Base-by-base conservation (phyloP, 2,888 invertebrate species). In the Scaptomyza cyrtandrae region DNA sequence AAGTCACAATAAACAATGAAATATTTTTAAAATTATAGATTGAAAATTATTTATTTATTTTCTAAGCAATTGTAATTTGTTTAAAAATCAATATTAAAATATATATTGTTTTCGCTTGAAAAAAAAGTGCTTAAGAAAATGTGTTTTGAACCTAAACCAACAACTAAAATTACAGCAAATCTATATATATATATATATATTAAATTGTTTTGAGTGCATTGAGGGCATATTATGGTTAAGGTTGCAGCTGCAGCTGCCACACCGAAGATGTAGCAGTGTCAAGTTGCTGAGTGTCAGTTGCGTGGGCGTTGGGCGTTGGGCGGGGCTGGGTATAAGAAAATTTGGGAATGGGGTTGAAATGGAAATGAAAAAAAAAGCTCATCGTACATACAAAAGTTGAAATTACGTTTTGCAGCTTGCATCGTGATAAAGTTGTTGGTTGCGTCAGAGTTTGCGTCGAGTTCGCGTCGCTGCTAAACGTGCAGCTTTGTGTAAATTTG, bases 401-500 rank as follows among this genome's bases (percentile, higher is more conserved):
- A 73, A 79, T 78, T 76, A 68, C 60, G 65, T 73, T 79, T 76
- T 62, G 67, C 56, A 41, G 63, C 53, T 58, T 50, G 19, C 69
- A 73, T 64, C 69, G 61, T 61, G 73, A 76, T 79, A 67, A 78
- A 67, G 63, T 69, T 65, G 69, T n/a, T 56, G 19, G 27, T 41
- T 50, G 56, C 44, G 44, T 43, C 31, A 27, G 29, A 45, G 66
- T 39, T 14, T 0, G 39, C 35, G 35, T 13, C 35, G 37, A 43
- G 39, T 9, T 13, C 35, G 37, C 48, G 39, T 9, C 14, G 39
- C 41, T 16, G 62, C 67, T 67, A 70, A 73, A 69, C 73, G 64
- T 69, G 55, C 80, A 55, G 74, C 57, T 69, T 70, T 75, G 67
- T 75, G 58, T 81, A 66, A 75, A 78, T 75, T 75, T 75, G 81